Conservation (phyloP, 2,888 invertebrate species). For the Hofmannophila pseudospretella region DNA sequence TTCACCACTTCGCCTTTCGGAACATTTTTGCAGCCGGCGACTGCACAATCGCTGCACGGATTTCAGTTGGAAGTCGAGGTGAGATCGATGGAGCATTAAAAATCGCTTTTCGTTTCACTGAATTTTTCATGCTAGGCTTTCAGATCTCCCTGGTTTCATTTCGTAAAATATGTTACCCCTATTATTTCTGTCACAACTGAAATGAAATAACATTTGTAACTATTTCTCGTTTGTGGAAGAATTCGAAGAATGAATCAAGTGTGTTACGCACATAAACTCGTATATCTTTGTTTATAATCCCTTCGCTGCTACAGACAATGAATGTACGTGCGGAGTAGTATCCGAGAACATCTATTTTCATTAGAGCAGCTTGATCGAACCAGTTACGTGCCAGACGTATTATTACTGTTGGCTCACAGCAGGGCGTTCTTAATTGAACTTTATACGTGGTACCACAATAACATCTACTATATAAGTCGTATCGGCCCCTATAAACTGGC, state of each 20-base stretch:
- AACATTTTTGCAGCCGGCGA: conserved; percentile 89
- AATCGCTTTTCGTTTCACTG: conserved; percentile 2
- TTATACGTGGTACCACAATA: too few species aligned
- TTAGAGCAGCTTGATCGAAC: conserved; percentile 22
- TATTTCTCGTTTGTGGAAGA: too few species aligned
- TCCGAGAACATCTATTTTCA: conserved; percentile 28
- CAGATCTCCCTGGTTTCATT: too few species aligned
- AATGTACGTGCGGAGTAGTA: conserved; percentile 15
- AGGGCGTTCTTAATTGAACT: conserved; percentile 10
- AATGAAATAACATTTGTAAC: too few species aligned
- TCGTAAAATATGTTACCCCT: too few species aligned
- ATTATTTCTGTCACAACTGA: too few species aligned
- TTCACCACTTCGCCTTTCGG: conserved; percentile 94
- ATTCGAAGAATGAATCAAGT: too few species aligned
- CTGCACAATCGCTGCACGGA: conserved; percentile 88
- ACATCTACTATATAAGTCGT: too few species aligned
- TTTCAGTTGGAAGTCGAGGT: conserved; percentile 91
- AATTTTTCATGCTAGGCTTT: background rate
- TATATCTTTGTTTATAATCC: background rate
- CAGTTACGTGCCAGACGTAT: conserved; percentile 18
- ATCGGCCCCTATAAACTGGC: too few species aligned
- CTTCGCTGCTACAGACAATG: background rate
- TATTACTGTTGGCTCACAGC: conserved; percentile 16
- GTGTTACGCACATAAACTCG: too few species aligned
- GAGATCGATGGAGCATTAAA: conserved; percentile 17